Evolutionary conservation across 1,140 invertebrate genomes (phyloP).

Genomic region (Muscidifurax raptorellus): DNA sequence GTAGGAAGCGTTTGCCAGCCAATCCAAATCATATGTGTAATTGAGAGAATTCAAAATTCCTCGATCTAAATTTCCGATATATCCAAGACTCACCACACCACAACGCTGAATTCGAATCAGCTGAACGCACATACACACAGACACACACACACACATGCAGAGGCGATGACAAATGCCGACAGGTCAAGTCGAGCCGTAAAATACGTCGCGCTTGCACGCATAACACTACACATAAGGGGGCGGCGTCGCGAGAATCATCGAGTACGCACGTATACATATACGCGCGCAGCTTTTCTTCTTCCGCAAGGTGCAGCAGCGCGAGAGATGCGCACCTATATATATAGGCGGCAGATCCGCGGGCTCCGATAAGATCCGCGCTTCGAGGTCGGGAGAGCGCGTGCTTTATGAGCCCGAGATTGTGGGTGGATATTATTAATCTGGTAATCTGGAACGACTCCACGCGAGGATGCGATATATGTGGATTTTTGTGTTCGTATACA

Average conservation of each 20-base stretch:
- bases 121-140: no score
- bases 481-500: neutral
- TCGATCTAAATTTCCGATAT: no score
- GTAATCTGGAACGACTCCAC: neutral
- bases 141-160: neutral
- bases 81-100: no score
- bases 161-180: slow-evolving; percentile 14
- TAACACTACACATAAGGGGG: neutral
- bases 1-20: no score
- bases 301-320: slow-evolving; percentile 15
- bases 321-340: neutral
- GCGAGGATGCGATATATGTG: neutral
- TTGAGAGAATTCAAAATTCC: no score
- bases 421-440: neutral
- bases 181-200: neutral
- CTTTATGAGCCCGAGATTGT: neutral
- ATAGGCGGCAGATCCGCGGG: neutral
- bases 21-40: no score
- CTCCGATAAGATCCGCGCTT: neutral
- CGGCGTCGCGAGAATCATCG: neutral
- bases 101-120: no score
- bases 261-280: neutral
- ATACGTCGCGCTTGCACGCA: slow-evolving; percentile 3
- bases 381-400: neutral
- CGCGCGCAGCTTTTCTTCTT: neutral